Base-by-base conservation (phyloP, 2,797 vertebrate genomes). In the Pangasius larnaudii region DNA sequence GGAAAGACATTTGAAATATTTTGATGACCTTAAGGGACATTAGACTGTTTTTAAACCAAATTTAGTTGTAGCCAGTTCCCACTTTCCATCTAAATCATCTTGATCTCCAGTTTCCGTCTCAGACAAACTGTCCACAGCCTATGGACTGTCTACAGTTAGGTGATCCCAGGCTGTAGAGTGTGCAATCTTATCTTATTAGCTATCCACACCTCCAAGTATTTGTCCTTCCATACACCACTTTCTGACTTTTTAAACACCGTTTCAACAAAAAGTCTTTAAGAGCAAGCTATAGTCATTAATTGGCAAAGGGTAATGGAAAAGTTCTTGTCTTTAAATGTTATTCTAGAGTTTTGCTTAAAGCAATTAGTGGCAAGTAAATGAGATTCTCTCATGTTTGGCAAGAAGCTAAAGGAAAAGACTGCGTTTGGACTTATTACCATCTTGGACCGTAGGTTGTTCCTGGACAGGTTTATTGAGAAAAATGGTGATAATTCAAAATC, bases 61-160 rank as follows among this genome's bases (percentile, higher is more conserved):
- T 77, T 6, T 14, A 51, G 11, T 10, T 42, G 30, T 74, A 46
- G 22, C 71, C 9, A n/a, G 22, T 42, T 74, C 39, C 69, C 19
- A 19, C 69, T 72, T 39, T 74, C 39, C 24, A 46, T 46, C 22
- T 79, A 79, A 51, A 56, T 79, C 9, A 33, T 56, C 16, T 33
- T 51, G 74, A 58, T 80, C 53, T 59, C 78, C 46, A 59, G 53
- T 80, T 59, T 80, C 78, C 46, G 18, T 77, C n/a, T 16, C 24
- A 7, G 72, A 72, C 36, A 72, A 72, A 22, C 5, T 69, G n/a
- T 65, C n/a, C 27, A 11, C 58, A 69, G 69, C 33, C 30, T 7
- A 19, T 74, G 71, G 19, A 74, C 74, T 18, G 9, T 49, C 4
- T 14, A 46, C 42, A n/a, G 39, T 51, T 53, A 77, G 14, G 14